Percentiles rank a stretch among this genome's conserved stretches.
Evolutionary conservation across 2,888 invertebrate species (phyloP).

Genomic region (Helicoverpa assulta): DNA sequence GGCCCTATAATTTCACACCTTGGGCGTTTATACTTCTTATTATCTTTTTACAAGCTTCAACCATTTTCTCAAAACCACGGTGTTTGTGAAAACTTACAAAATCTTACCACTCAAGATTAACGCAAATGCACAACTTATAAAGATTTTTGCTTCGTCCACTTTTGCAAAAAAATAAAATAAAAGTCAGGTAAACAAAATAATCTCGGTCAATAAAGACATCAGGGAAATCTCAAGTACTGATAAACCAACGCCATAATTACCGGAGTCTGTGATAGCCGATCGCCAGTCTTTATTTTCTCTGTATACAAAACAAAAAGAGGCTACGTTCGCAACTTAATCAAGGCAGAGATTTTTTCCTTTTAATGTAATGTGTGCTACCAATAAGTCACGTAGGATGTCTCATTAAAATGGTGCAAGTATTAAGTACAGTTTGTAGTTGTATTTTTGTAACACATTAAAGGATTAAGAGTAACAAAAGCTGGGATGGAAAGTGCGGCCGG

Average conservation of each 20-base stretch:
- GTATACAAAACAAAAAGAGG: constrained; percentile 67
- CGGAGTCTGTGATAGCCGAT: constrained; percentile 74
- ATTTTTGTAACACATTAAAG: constrained; percentile 59
- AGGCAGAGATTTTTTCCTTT: constrained; percentile 66
- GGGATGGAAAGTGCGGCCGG: constrained; percentile 71
- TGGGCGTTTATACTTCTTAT: constrained; percentile 39
- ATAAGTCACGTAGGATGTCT: constrained; percentile 75
- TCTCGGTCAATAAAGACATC: constrained; percentile 82
- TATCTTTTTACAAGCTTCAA: constrained; percentile 32
- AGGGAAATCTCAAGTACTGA: constrained; percentile 78
- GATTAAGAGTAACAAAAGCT: constrained; percentile 69
- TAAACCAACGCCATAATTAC: constrained; percentile 82
- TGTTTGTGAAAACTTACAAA: constrained; percentile 29
- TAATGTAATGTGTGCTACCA: constrained; percentile 49
- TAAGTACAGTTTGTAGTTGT: constrained; percentile 62
- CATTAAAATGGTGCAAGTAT: constrained; percentile 75
- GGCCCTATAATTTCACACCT: constrained; percentile 51
- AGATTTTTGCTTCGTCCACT: constrained; percentile 35
- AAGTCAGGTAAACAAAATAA: constrained; percentile 66
- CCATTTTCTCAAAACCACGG: constrained; percentile 23
- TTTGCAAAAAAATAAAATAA: constrained; percentile 46
- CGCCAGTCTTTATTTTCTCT: constrained; percentile 71
- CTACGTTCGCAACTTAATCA: constrained; percentile 73
- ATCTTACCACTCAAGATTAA: constrained; percentile 25
- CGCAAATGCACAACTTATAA: constrained; percentile 29